Conservation (phyloP, 1,140 invertebrate species). For the Caenorhabditis briggsae region DNA sequence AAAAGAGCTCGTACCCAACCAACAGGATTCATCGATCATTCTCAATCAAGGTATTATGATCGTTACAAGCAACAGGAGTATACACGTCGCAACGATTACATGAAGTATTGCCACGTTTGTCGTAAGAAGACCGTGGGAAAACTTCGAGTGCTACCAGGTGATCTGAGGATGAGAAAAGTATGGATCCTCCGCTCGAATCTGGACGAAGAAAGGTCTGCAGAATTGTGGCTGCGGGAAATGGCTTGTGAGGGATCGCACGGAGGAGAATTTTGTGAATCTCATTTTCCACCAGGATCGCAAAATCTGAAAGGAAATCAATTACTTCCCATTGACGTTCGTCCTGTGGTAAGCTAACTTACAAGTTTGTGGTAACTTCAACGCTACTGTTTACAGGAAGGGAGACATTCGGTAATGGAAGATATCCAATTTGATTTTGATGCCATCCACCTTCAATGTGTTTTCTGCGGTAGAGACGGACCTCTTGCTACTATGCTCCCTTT, state of each 20-base stretch:
- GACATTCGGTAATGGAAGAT: slow-evolving; percentile 16
- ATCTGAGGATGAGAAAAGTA: slow-evolving; percentile 40
- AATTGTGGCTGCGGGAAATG: slow-evolving; percentile 50
- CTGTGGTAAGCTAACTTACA: background rate
- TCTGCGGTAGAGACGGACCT: slow-evolving; percentile 34
- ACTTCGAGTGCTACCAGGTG: slow-evolving; percentile 46
- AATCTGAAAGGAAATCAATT: slow-evolving; percentile 40
- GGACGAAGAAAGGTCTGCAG: slow-evolving; percentile 55
- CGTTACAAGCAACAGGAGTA: slow-evolving; percentile 56
- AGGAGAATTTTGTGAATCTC: slow-evolving; percentile 43
- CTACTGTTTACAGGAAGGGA: background rate
- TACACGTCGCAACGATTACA: slow-evolving; percentile 40
- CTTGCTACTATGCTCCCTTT: slow-evolving; percentile 48
- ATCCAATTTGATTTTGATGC: slow-evolving; percentile 53
- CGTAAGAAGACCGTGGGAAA: slow-evolving; percentile 42
- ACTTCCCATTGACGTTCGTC: slow-evolving; percentile 24
- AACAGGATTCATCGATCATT: background rate
- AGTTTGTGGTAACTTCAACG: background rate
- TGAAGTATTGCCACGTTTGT: slow-evolving; percentile 57
- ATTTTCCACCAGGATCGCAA: slow-evolving; percentile 49
- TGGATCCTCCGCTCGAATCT: slow-evolving; percentile 59
- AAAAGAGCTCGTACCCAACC: slow-evolving; percentile 17
- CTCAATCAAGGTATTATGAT: slow-evolving; percentile 40
- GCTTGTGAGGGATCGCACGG: slow-evolving; percentile 52
- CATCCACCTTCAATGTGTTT: slow-evolving; percentile 26